These are phyloP conservation scores for Hecatera dysodea DNA, from an alignment of 2,888 invertebrate species.

Conservation along the genomic window DNA sequence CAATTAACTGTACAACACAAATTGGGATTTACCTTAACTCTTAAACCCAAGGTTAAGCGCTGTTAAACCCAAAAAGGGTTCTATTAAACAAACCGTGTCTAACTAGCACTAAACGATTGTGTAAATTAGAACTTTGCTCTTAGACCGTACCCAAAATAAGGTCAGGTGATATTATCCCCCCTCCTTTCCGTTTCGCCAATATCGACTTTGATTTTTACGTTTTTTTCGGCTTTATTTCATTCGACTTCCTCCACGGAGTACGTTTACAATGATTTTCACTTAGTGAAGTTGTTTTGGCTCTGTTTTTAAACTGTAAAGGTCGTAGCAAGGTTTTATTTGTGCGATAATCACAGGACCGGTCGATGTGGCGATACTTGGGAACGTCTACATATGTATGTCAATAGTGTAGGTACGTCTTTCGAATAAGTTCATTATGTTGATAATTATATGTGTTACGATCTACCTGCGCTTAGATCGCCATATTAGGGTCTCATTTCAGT, in stretches of 20 bases:
- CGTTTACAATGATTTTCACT: constrained; percentile 49
- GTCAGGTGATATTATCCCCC: constrained; percentile 27
- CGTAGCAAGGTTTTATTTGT: no score
- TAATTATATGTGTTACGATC: no score
- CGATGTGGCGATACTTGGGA: no score
- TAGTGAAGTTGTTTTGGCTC: constrained; percentile 10
- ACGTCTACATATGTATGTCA: no score
- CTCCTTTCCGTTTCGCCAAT: background rate
- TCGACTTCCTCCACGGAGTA: constrained; percentile 16
- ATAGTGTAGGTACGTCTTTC: no score
- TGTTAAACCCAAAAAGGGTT: constrained; percentile 34
- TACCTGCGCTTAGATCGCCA: no score
- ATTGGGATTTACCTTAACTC: background rate
- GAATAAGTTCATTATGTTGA: no score
- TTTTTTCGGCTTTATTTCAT: constrained; percentile 43
- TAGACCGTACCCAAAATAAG: constrained; percentile 35
- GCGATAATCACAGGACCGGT: no score
- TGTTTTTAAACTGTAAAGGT: background rate
- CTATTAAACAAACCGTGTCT: constrained; percentile 56
- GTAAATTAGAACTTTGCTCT: constrained; percentile 61
- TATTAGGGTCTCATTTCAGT: no score
- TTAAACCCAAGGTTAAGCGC: background rate
- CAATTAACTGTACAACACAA: background rate
- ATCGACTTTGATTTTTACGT: constrained; percentile 13
- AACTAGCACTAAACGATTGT: constrained; percentile 45